Conservation (phyloP, 2,113 vertebrate species). For the Hoplias malabaricus region DNA sequence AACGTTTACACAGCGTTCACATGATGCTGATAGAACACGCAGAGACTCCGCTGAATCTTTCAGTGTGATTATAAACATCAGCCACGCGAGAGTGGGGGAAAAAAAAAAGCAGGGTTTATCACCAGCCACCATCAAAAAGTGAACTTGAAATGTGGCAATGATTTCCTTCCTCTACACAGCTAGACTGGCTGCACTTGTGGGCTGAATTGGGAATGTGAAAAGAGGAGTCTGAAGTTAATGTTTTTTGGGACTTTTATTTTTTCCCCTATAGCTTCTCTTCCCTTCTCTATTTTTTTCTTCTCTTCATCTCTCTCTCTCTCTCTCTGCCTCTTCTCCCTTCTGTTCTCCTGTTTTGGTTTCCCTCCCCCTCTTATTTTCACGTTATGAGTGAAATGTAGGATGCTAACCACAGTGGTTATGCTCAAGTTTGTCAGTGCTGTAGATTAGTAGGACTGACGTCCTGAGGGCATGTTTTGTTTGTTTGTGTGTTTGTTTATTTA, state of each 20-base stretch:
- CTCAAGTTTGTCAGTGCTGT: background rate
- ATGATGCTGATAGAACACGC: background rate
- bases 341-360: no score
- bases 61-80: background rate
- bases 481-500: background rate
- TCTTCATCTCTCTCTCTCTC: background rate
- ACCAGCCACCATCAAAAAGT: slow-evolving; percentile 14
- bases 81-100: background rate
- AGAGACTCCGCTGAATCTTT: background rate
- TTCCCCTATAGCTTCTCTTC: background rate
- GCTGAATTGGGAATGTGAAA: background rate
- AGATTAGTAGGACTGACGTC: background rate
- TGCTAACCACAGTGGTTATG: background rate
- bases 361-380: background rate
- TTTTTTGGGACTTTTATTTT: no score
- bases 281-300: background rate
- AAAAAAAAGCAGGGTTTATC: slow-evolving; percentile 17
- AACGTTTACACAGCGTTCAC: background rate
- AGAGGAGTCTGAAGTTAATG: background rate
- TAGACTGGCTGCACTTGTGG: background rate
- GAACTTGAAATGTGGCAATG: background rate
- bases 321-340: background rate
- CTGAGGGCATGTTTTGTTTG: background rate
- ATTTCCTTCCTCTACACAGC: slow-evolving; percentile 17
- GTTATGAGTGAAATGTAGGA: background rate